Evolutionary conservation across 2,797 vertebrate species (phyloP).

Genomic region (Melanotaenia maccullochi): DNA sequence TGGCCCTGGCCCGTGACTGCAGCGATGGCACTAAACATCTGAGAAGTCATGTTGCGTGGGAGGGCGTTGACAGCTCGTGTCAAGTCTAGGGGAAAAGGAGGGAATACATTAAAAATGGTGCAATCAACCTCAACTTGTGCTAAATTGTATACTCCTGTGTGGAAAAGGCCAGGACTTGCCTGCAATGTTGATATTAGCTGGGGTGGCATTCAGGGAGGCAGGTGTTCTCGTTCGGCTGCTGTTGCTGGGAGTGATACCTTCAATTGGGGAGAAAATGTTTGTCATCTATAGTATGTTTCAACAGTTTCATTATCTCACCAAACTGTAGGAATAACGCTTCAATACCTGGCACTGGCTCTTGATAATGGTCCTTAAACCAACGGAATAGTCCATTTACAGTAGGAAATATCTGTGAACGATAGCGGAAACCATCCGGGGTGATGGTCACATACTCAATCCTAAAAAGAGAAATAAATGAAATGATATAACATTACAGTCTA

Average conservation of each 20-base stretch:
- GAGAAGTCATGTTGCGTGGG: slow-evolving; percentile 97
- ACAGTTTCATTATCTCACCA: not conserved
- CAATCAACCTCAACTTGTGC: not conserved
- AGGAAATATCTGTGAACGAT: slow-evolving; percentile 94
- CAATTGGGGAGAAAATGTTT: not conserved
- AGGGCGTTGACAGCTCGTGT: slow-evolving; percentile 95
- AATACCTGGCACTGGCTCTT: slow-evolving; percentile 96
- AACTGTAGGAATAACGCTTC: not conserved
- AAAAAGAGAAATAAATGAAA: not conserved
- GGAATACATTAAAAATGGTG: not conserved
- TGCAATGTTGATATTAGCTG: slow-evolving; percentile 98
- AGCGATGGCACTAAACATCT: slow-evolving; percentile 99
- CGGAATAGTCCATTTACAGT: slow-evolving; percentile 97
- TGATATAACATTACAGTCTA: no score
- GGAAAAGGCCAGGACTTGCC: slow-evolving; percentile 77
- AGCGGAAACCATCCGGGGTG: slow-evolving; percentile 96
- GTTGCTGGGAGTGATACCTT: slow-evolving; percentile 96
- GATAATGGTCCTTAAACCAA: slow-evolving; percentile 99
- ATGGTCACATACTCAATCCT: slow-evolving; percentile 98
- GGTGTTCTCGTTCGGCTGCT: slow-evolving; percentile 95
- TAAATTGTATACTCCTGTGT: not conserved
- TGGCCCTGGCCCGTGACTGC: slow-evolving; percentile 96
- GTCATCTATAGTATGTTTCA: not conserved
- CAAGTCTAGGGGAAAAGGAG: slow-evolving; percentile 83
- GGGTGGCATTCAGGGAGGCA: slow-evolving; percentile 95